Conservation (phyloP, 2,888 invertebrate genomes). For the Boloria selene region DNA sequence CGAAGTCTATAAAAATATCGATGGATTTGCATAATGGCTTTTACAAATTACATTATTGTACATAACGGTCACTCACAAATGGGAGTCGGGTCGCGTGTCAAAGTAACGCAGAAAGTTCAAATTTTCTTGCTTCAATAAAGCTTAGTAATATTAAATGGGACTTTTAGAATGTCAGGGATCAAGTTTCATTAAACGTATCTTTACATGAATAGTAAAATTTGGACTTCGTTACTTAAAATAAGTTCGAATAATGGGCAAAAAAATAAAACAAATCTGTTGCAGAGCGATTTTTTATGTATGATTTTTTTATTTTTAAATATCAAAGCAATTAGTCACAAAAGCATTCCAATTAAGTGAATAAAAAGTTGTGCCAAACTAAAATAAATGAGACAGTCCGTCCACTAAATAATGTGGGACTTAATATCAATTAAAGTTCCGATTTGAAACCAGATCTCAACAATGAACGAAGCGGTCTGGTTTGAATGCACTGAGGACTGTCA, state of each 20-base stretch:
- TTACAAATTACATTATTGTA: conserved; percentile 57
- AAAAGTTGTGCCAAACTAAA: conserved; percentile 4
- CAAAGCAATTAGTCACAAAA: neutral
- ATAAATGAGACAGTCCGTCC: conserved; percentile 15
- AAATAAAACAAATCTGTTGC: neutral
- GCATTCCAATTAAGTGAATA: neutral
- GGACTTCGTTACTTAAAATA: neutral
- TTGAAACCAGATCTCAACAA: conserved; percentile 14
- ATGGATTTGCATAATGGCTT: conserved; percentile 63
- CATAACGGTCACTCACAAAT: conserved; percentile 52
- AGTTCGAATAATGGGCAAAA: too few relatives aligned
- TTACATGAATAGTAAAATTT: neutral
- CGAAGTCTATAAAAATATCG: conserved; percentile 51
- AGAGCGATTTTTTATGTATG: neutral
- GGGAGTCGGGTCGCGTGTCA: conserved; percentile 35
- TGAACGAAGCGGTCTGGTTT: conserved; percentile 18
- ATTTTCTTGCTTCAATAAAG: conserved; percentile 18
- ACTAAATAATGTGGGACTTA: conserved; percentile 26
- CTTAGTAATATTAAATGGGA: neutral
- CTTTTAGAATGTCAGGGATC: too few relatives aligned
- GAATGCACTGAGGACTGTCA: conserved; percentile 12
- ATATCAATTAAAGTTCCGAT: conserved; percentile 31
- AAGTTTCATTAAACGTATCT: too few relatives aligned
- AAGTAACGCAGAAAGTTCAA: conserved; percentile 26
- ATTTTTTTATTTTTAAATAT: neutral